Base-by-base conservation (phyloP, 2,888 invertebrate genomes). In the Drosophila pseudotalamancana region DNA sequence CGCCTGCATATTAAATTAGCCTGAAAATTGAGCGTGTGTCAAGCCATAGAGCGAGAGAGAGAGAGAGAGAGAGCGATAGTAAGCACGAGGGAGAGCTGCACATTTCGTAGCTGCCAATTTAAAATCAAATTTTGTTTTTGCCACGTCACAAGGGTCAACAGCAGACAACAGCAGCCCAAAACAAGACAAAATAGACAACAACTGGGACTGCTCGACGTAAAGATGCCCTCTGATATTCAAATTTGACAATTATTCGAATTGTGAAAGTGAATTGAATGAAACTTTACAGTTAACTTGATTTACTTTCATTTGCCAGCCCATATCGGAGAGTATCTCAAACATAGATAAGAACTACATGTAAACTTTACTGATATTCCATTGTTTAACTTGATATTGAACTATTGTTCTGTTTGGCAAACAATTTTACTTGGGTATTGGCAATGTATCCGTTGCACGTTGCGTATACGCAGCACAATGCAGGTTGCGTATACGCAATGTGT, bases 1-100 rank as follows among this genome's bases (percentile, higher is more conserved):
- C 53, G 60, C 50, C 69, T 82, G 87, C 87, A 82, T 87, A 83
- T 87, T 87, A 84, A 86, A 82, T 86, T 84, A 86, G 84, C 80
- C 66, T 59, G 65, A 46, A 86, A 86, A 86, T 81, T 77, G 81
- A 43, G 54, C 71, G 55, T 64, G 60, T 64, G 66, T 54, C 57
- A 40, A 43, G 48, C 48, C 51, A 8, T 35, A 51, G 59, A 60
- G 46, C 45, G 37, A 27, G 27, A 27, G 32, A n/a, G n/a, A 27
- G 27, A 43, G n/a, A n/a, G n/a, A n/a, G n/a, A n/a, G n/a, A n/a
- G n/a, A n/a, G n/a, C n/a, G n/a, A n/a, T n/a, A n/a, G n/a, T n/a
- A n/a, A n/a, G n/a, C n/a, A n/a, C n/a, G n/a, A n/a, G n/a, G n/a
- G n/a, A n/a, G n/a, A n/a, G n/a, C n/a, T n/a, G 57, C 53, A 45